Evolutionary conservation across 2,797 vertebrate species (phyloP).

Genomic region (Paratrypauchen microcephalus): DNA sequence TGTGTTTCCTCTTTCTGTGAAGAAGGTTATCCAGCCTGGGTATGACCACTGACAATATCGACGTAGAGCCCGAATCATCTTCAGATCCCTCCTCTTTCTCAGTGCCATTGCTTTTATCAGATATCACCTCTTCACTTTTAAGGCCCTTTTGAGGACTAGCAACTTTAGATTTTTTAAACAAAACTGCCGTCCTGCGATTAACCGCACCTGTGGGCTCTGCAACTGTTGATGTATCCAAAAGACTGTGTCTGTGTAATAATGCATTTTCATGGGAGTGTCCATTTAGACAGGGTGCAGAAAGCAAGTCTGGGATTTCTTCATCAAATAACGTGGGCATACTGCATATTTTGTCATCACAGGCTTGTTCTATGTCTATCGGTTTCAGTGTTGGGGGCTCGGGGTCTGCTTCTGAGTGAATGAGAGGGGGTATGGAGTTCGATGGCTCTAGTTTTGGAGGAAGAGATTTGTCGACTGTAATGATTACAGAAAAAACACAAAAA

Average conservation of each 20-base stretch:
- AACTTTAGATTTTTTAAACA: constrained; percentile 94
- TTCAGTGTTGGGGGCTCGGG: constrained; percentile 95
- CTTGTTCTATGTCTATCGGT: constrained; percentile 86
- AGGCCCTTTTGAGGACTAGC: constrained; percentile 84
- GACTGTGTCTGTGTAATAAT: constrained; percentile 82
- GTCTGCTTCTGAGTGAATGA: constrained; percentile 87
- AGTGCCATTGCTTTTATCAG: constrained; percentile 57
- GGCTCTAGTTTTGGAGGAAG: constrained; percentile 96
- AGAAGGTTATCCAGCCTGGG: constrained; percentile 96
- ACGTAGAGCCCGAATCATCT: constrained; percentile 86
- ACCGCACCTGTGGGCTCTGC: constrained; percentile 86
- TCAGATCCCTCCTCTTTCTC: constrained; percentile 78
- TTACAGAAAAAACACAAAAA: constrained; percentile 1
- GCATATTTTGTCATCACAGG: constrained; percentile 79
- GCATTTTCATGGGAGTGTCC: constrained; percentile 80
- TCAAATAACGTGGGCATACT: constrained; percentile 83
- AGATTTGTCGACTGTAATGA: constrained; percentile 89
- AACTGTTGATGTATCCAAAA: constrained; percentile 86
- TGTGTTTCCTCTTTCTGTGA: constrained; percentile 94
- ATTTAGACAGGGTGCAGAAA: constrained; percentile 68
- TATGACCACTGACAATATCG: constrained; percentile 97
- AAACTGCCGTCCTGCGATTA: constrained; percentile 89
- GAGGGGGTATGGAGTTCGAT: constrained; percentile 90
- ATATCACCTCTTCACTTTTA: constrained; percentile 75
- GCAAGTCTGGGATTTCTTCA: constrained; percentile 79